Evolutionary conservation across 2,113 vertebrate genomes (phyloP).

Genomic region (Xiphophorus couchianus): DNA sequence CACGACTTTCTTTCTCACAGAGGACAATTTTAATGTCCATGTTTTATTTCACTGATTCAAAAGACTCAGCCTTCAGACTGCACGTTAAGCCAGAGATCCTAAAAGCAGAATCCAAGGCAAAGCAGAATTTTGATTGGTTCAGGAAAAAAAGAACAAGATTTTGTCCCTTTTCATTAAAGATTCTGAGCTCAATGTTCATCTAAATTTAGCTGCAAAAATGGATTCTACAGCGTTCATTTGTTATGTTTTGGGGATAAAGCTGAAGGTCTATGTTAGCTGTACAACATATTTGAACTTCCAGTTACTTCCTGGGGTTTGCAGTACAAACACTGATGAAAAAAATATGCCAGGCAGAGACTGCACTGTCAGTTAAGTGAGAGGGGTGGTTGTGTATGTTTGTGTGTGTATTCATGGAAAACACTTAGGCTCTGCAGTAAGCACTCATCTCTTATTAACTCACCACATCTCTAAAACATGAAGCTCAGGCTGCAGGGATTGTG

Average conservation of each 20-base stretch:
- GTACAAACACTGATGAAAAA: background rate
- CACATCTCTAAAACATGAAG: constrained; percentile 54
- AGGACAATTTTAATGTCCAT: too few species aligned
- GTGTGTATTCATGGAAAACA: constrained; percentile 39
- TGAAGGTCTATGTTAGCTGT: background rate
- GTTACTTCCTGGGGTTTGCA: too few species aligned
- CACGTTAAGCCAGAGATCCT: too few species aligned
- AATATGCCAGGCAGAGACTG: constrained; percentile 8
- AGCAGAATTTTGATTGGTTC: too few species aligned
- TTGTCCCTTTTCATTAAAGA: background rate
- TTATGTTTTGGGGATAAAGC: too few species aligned
- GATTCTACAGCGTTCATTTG: background rate
- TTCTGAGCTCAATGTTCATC: background rate
- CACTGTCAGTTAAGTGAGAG: constrained; percentile 1
- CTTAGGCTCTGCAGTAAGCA: constrained; percentile 54
- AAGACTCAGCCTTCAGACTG: too few species aligned
- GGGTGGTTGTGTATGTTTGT: background rate
- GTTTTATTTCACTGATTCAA: too few species aligned
- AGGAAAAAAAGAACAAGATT: too few species aligned
- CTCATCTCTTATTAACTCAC: constrained; percentile 62
- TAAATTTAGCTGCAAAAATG: background rate
- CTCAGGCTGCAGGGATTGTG: constrained; percentile 21
- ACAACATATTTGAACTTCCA: background rate
- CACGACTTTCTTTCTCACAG: too few species aligned
- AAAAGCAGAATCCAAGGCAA: too few species aligned